These are phyloP conservation scores for Hiodon alosoides DNA, from an alignment of 2,113 vertebrate genomes.

Conservation along the genomic window DNA sequence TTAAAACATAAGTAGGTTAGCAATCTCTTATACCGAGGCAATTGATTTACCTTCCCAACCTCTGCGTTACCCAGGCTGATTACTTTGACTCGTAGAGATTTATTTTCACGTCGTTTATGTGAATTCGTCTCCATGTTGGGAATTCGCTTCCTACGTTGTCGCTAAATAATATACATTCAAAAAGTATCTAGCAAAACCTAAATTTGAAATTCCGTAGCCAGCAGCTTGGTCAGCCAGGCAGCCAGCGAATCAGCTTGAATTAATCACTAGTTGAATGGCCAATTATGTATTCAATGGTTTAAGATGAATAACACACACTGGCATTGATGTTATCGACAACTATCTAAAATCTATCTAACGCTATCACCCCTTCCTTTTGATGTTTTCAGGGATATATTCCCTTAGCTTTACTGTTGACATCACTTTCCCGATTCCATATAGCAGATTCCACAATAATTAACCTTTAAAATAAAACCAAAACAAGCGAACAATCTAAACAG, in stretches of 20 bases:
- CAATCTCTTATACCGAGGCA: too few species aligned
- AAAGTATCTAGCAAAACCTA: background rate
- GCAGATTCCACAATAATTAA: constrained; percentile 11
- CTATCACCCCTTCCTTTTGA: background rate
- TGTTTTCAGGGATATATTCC: background rate
- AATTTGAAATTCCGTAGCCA: background rate
- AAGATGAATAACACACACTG: background rate
- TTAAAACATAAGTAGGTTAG: too few species aligned
- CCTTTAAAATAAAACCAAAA: background rate
- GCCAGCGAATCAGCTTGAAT: background rate
- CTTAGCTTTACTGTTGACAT: background rate
- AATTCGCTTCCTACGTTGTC: background rate
- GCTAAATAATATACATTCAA: background rate
- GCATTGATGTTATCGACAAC: background rate
- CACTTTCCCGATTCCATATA: background rate
- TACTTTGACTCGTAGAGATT: constrained; percentile 84
- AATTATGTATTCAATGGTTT: background rate
- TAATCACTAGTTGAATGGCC: background rate
- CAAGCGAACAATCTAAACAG: too few species aligned
- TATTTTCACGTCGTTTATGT: constrained; percentile 78
- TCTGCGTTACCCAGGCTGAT: constrained; percentile 94
- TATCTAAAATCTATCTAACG: background rate
- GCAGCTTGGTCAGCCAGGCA: background rate
- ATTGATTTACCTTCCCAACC: constrained; percentile 84
- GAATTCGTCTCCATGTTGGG: constrained; percentile 65